These are phyloP conservation scores for Sylvilagus bachmani DNA, from an alignment of 2,113 vertebrate species.

Conservation along the genomic window DNA sequence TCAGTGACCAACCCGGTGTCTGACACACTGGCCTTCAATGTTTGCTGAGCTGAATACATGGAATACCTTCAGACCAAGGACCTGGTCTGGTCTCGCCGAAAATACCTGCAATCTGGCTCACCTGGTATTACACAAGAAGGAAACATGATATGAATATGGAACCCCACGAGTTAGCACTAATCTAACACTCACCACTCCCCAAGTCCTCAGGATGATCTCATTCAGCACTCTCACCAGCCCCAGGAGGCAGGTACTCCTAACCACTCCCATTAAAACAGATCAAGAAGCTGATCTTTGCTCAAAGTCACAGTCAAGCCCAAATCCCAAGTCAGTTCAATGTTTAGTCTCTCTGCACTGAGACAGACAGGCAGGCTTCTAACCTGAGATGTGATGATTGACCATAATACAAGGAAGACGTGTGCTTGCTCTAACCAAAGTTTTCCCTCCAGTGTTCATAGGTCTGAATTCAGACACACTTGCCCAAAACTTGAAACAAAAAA, in stretches of 20 bases:
- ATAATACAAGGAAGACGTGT: background rate
- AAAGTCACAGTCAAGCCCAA: background rate
- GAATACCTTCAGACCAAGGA: slow-evolving; percentile 45
- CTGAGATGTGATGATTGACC: background rate
- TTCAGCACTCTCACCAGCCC: background rate
- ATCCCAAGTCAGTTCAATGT: background rate
- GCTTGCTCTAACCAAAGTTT: background rate
- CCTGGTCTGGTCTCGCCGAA: background rate
- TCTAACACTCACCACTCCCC: background rate
- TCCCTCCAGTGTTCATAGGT: background rate
- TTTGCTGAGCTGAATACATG: slow-evolving; percentile 2
- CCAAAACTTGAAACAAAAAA: background rate
- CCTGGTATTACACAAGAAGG: background rate
- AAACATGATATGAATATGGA: background rate
- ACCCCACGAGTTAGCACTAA: background rate
- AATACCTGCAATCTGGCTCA: slow-evolving; percentile 1
- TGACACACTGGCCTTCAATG: background rate
- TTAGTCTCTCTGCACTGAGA: background rate
- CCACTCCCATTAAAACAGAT: background rate
- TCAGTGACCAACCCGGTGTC: background rate
- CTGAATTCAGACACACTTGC: slow-evolving; percentile 11
- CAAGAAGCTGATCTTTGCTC: background rate
- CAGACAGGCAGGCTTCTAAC: background rate
- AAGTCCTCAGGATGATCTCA: background rate
- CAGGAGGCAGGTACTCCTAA: background rate